Evolutionary conservation across 1,140 invertebrate genomes (phyloP).

Genomic region (Tetramorium simillimum): DNA sequence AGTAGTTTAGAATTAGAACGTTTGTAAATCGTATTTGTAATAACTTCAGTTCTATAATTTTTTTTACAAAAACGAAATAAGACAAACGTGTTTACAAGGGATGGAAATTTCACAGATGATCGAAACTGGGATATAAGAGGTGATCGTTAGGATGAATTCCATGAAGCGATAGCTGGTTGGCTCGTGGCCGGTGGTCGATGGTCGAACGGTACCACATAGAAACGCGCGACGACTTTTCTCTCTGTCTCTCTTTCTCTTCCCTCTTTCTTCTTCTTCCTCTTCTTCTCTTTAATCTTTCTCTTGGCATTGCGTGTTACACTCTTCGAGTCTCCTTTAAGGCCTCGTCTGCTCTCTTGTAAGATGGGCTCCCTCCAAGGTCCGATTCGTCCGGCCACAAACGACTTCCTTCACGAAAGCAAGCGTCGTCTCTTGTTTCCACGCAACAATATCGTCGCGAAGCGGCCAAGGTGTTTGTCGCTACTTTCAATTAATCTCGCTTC

Average conservation of each 20-base stretch:
- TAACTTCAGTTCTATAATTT: not conserved
- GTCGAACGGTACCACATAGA: conserved; percentile 64
- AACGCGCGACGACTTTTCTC: conserved; percentile 14
- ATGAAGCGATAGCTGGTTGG: conserved; percentile 32
- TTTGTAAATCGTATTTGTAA: not conserved
- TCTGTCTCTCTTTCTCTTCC: not conserved
- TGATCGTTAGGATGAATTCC: conserved; percentile 46
- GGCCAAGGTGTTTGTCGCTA: not conserved
- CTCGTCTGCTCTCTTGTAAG: conserved; percentile 21
- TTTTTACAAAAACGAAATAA: not conserved
- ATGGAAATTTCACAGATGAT: not conserved
- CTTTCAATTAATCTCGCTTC: conserved; percentile 55
- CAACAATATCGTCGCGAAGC: not conserved
- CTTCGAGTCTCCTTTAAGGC: conserved; percentile 39
- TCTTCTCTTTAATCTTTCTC: not conserved
- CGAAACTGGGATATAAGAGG: not conserved
- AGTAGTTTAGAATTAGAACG: not conserved
- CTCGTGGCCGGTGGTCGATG: conserved; percentile 29
- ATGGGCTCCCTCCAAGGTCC: conserved; percentile 59
- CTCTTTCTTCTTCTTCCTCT: not conserved
- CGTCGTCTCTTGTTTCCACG: conserved; percentile 12
- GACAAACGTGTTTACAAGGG: not conserved
- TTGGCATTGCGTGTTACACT: conserved; percentile 22
- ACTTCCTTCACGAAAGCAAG: conserved; percentile 61
- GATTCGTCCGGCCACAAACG: conserved; percentile 66